Evolutionary conservation across 1,140 invertebrate species (phyloP).

Genomic region (Drosophila sproati): DNA sequence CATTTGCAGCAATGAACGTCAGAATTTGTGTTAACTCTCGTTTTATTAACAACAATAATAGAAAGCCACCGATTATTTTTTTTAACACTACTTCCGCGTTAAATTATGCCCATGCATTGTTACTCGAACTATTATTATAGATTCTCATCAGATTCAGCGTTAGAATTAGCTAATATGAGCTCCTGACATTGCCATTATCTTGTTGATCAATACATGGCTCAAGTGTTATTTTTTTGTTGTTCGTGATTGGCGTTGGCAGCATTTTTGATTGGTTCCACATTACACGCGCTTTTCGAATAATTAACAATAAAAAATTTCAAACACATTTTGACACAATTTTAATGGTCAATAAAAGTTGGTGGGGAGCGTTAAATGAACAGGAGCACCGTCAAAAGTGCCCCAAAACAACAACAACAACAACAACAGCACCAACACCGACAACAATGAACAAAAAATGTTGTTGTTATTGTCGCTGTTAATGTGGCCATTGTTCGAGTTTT

Average conservation of each 20-base stretch:
- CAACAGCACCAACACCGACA: conserved; percentile 27
- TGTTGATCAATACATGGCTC: conserved; percentile 4
- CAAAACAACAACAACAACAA: conserved; percentile 13
- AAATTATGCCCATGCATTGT: too few relatives aligned
- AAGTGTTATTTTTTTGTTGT: conserved; percentile 7
- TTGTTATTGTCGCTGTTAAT: conserved; percentile 50
- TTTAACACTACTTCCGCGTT: too few relatives aligned
- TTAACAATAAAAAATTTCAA: conserved; percentile 80
- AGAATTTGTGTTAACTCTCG: too few relatives aligned
- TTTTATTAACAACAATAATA: too few relatives aligned
- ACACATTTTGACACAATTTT: conserved; percentile 83
- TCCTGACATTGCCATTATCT: neutral
- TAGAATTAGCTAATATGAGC: neutral
- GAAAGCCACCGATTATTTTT: too few relatives aligned
- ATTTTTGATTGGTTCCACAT: conserved; percentile 72
- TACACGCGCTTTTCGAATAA: conserved; percentile 58
- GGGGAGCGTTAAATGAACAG: conserved; percentile 38
- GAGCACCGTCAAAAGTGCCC: conserved; percentile 34
- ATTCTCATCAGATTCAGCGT: neutral
- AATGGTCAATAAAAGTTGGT: conserved; percentile 74
- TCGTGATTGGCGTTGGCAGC: conserved; percentile 36
- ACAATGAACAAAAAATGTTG: conserved; percentile 37
- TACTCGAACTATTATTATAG: neutral
- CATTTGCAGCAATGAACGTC: too few relatives aligned
- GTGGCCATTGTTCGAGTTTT: conserved; percentile 58